phyloP scores from a whole-genome alignment of 2,113 vertebrate species.

The Zonotrichia leucophrys region DNA sequence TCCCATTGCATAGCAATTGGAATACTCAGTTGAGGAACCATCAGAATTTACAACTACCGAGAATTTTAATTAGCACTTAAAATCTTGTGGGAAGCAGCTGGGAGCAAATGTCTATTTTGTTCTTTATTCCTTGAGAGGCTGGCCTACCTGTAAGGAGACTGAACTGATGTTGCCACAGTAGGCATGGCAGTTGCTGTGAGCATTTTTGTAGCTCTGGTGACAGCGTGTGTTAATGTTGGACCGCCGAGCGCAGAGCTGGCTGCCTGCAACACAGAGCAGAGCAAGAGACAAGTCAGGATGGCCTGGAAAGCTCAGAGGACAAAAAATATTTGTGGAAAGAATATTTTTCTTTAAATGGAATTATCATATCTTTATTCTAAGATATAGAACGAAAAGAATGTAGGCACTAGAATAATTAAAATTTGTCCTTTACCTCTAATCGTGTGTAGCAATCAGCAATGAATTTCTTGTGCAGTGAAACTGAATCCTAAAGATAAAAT shows the following conservation, averaged over 20 bases:
- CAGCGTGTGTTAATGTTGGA: conserved; percentile 94
- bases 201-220: conserved; percentile 98
- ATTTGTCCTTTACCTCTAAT: conserved; percentile 83
- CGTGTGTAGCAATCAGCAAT: conserved; percentile 98
- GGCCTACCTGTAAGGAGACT: conserved; percentile 94
- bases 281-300: not conserved
- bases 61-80: not conserved
- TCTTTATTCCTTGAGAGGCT: not conserved
- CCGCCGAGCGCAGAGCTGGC: conserved; percentile 96
- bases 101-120: not conserved
- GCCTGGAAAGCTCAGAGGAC: not conserved
- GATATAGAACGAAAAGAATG: not conserved
- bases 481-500: conserved; percentile 85
- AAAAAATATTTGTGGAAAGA: not conserved
- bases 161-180: conserved; percentile 95
- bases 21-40: not conserved
- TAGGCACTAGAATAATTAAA: not conserved
- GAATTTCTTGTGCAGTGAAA: conserved; percentile 98
- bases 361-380: not conserved
- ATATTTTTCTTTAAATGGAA: not conserved
- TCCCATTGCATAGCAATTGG: not conserved
- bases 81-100: not conserved
- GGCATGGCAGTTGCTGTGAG: conserved; percentile 98
- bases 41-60: not conserved
- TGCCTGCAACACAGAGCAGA: conserved; percentile 75